A percentile compares a stretch with the other conserved stretches of the same genome.
Evolutionary conservation across 2,888 invertebrate genomes (phyloP).

Genomic region (Caenorhabditis imperialis): DNA sequence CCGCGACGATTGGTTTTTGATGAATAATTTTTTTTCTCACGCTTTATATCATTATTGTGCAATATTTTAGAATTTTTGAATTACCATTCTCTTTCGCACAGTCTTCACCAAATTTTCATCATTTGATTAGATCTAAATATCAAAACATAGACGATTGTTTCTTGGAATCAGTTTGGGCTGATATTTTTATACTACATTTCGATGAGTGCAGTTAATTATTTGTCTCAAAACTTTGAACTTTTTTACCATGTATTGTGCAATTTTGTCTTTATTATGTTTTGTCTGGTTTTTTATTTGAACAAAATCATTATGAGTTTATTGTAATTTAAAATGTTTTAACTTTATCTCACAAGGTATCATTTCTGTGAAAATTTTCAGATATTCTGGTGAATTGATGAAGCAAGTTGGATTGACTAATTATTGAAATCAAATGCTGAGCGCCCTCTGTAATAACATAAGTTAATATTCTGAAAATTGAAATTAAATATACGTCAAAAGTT

Average conservation of each 20-base stretch:
- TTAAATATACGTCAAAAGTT: constrained; percentile 61
- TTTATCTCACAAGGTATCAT: no score
- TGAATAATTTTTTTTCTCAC: constrained; percentile 30
- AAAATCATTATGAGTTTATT: no score
- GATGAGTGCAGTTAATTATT: no score
- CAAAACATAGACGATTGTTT: constrained; percentile 31
- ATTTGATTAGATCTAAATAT: constrained; percentile 23
- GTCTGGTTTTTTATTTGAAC: no score
- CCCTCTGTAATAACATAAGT: constrained; percentile 24
- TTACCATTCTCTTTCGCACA: constrained; percentile 9
- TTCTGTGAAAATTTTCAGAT: no score
- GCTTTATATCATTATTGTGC: constrained; percentile 41
- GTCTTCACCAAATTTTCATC: constrained; percentile 2
- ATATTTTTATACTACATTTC: no score
- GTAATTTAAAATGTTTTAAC: no score
- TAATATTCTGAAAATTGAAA: background rate
- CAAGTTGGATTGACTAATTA: constrained; percentile 4
- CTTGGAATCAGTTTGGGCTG: no score
- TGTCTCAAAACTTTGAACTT: no score
- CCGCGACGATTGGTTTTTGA: constrained; percentile 58
- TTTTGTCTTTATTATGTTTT: no score
- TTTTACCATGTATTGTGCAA: no score
- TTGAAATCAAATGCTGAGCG: constrained; percentile 42
- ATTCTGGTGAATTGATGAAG: no score
- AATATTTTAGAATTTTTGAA: constrained; percentile 49